These are phyloP conservation scores for Ascaphus truei DNA, from an alignment of 2,113 vertebrate species.

Conservation along the genomic window DNA sequence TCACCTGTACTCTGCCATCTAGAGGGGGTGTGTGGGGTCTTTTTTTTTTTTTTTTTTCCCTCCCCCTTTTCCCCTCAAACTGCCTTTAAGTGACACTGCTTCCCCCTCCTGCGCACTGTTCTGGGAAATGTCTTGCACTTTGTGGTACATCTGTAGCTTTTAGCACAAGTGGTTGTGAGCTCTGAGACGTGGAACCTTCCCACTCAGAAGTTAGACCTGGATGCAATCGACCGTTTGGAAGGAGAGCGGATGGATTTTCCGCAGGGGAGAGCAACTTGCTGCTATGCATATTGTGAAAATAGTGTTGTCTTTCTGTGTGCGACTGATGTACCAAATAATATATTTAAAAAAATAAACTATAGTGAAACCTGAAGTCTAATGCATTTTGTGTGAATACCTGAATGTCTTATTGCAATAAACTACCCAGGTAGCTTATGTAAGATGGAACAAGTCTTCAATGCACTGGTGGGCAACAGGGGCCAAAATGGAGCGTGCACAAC, in stretches of 20 bases:
- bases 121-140: slow-evolving; percentile 16
- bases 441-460: too few relatives aligned
- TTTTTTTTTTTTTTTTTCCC: too few relatives aligned
- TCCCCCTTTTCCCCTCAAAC: too few relatives aligned
- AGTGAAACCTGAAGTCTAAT: slow-evolving; percentile 45
- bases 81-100: neutral
- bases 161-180: neutral
- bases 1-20: too few relatives aligned
- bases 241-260: too few relatives aligned
- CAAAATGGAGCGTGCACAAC: too few relatives aligned
- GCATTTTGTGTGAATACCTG: neutral
- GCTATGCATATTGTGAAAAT: slow-evolving; percentile 36
- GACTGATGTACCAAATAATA: slow-evolving; percentile 57
- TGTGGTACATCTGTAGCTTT: slow-evolving; percentile 8
- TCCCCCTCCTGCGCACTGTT: neutral
- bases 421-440: too few relatives aligned
- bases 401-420: too few relatives aligned
- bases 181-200: neutral
- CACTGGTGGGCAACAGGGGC: too few relatives aligned
- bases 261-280: neutral
- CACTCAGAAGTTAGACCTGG: neutral
- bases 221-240: neutral
- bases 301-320: slow-evolving; percentile 45
- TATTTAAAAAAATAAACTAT: slow-evolving; percentile 57
- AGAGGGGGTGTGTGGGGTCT: too few relatives aligned